Evolutionary conservation across 1,140 invertebrate species (phyloP), one percentile per base, ranked within the genome.

Genomic region (Sarcophaga peregrina): DNA sequence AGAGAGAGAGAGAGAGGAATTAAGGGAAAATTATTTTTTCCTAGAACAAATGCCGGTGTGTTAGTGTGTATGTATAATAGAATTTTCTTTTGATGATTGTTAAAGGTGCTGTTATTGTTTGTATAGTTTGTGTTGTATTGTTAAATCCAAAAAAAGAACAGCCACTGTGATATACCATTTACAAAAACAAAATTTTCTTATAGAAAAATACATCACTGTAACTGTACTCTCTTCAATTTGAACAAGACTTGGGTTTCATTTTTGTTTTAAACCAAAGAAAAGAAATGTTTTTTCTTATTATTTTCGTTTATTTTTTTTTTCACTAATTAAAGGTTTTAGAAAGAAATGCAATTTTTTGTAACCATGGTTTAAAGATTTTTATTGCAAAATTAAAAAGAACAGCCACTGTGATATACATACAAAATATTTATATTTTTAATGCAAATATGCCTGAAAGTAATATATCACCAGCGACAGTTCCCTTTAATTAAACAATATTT

Each of bases 391-490:
- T 20, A 68, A 68, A 89, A 90, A 90, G 88, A 90, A 90, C 87
- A 90, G 88, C 88, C 87, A 90, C 88, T 90, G 88, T 89, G 88
- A 90, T 89, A 89, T 90, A 89, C 75, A 82, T 83, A 78, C 83
- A 54, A 52, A 20, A 85, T 82, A 52, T 37, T 2, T 4, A 37
- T 37, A 37, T 4, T 37, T 37, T 37, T 37, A 74, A 62, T 62
- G 76, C n/a, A 80, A 87, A 85, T 89, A 88, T 84, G 13, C 9
- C 20, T 8, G 46, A 81, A 37, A 54, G 58, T 3, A 62, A 45
- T 45, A 82, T 72, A 83, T 82, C 83, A 83, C 83, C 76, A 83
- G 75, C 75, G 50, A 50, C 48, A 8, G 75, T 78, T 78, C 75
- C 20, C 47, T 78, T 78, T 25, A 17, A 78, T 78, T 78, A 78